Percentiles rank a stretch among this genome's conserved stretches.
These are phyloP conservation scores for Pocillopora verrucosa DNA, from an alignment of 64 coral and sea anemone species.

Conservation along the genomic window DNA sequence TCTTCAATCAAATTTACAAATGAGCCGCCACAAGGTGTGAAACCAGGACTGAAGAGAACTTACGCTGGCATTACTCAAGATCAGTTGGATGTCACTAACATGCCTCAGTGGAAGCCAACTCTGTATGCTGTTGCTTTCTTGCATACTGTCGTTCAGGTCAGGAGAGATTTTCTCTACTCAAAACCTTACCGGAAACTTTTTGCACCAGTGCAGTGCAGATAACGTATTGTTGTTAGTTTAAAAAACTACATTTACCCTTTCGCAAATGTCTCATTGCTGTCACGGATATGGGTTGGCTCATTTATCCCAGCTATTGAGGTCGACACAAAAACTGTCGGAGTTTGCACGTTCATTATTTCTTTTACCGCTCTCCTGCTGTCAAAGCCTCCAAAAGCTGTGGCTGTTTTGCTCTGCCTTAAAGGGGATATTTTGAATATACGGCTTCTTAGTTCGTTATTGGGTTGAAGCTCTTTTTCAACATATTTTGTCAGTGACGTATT, in stretches of 20 bases:
- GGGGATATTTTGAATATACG: no score
- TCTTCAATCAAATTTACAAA: slow-evolving; percentile 99
- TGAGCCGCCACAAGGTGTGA: slow-evolving; percentile 96
- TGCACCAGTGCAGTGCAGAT: neutral
- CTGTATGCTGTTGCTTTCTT: slow-evolving; percentile 95
- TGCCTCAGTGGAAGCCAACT: slow-evolving; percentile 94
- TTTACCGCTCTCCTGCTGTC: no score
- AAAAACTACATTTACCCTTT: no score
- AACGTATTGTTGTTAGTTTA: neutral
- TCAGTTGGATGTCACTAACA: slow-evolving; percentile 81
- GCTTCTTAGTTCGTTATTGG: no score
- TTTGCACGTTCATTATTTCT: no score
- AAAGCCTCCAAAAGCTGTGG: no score
- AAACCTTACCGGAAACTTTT: neutral
- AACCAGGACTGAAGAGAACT: slow-evolving; percentile 95
- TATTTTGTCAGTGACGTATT: neutral
- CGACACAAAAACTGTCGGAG: no score
- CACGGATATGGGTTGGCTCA: no score
- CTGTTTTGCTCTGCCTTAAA: no score
- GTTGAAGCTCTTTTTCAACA: no score
- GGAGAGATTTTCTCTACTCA: neutral
- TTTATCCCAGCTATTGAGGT: no score
- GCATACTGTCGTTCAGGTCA: slow-evolving; percentile 96
- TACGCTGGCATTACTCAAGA: slow-evolving; percentile 96
- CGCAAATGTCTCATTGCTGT: no score